These are phyloP conservation scores for Corvus moneduloides DNA, from an alignment of 2,113 vertebrate species.

Conservation along the genomic window DNA sequence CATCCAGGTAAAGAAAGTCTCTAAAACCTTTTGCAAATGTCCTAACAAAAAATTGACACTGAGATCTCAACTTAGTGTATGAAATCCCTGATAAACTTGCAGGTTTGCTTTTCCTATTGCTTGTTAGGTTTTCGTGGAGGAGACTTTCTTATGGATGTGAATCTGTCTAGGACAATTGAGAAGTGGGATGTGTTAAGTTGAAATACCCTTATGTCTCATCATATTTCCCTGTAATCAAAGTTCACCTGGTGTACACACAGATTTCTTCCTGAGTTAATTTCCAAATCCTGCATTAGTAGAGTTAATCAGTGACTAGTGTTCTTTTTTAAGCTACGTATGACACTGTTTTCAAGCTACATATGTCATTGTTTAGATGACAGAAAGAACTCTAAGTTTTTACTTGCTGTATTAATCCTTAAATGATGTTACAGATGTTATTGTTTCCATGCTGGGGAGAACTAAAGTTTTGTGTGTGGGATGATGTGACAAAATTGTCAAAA, in stretches of 20 bases:
- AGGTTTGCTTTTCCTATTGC: neutral
- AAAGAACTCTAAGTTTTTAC: neutral
- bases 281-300: neutral
- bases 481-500: neutral
- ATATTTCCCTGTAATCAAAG: neutral
- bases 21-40: neutral
- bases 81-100: neutral
- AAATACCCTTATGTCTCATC: neutral
- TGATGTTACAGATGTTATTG: neutral
- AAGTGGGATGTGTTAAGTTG: neutral
- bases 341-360: neutral
- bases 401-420: neutral
- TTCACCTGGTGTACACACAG: neutral
- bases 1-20: neutral
- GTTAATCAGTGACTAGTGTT: neutral
- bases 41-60: neutral
- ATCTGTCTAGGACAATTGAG: neutral
- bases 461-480: neutral
- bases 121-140: neutral
- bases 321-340: neutral
- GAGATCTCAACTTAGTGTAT: neutral
- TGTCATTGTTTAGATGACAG: neutral
- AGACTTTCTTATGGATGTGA: neutral
- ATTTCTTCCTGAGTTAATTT: neutral
- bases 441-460: neutral